These are phyloP conservation scores for Hirudinaria manillensis DNA, from an alignment of 2,888 invertebrate species.

Conservation along the genomic window DNA sequence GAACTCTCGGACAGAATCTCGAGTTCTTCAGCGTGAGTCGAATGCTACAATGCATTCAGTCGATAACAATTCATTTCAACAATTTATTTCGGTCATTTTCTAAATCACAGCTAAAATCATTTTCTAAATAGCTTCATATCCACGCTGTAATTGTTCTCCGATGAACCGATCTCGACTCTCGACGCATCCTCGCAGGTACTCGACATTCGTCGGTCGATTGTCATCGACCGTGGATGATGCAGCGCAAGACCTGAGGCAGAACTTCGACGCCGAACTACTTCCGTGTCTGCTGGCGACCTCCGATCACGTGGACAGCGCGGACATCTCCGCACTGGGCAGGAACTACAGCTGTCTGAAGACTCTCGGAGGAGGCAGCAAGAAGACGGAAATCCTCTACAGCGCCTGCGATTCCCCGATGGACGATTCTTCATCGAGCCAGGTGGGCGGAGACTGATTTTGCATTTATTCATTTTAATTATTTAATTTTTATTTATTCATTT, in stretches of 20 bases:
- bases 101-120: neutral
- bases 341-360: neutral
- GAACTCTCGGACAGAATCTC: neutral
- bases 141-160: neutral
- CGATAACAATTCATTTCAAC: neutral
- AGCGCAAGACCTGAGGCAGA: neutral
- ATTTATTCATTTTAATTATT: neutral
- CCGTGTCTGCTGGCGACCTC: neutral
- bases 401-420: constrained; percentile 9
- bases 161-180: too few relatives aligned
- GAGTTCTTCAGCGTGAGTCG: neutral
- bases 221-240: neutral
- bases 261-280: constrained; percentile 11
- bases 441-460: neutral
- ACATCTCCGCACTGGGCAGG: neutral
- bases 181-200: constrained; percentile 6
- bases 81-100: neutral
- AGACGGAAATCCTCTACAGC: constrained; percentile 10
- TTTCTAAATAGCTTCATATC: neutral
- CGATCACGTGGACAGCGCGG: neutral
- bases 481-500: neutral
- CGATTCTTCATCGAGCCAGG: constrained; percentile 17
- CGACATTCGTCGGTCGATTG: neutral
- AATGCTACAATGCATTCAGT: neutral
- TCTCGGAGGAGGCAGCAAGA: neutral